Evolutionary conservation across 2,888 invertebrate species (phyloP).

Genomic region (Xanthia togata): DNA sequence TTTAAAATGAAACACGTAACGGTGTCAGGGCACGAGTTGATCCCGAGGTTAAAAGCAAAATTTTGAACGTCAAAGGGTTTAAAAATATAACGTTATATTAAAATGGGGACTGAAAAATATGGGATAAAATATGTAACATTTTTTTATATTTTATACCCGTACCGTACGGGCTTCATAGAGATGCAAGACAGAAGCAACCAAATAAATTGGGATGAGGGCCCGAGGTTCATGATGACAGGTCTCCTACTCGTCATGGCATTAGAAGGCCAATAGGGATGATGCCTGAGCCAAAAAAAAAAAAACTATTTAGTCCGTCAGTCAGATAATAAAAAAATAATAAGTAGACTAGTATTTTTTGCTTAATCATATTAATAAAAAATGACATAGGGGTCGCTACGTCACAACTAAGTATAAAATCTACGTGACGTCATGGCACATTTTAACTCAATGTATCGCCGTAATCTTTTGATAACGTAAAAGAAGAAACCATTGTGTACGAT

Average conservation of each 20-base stretch:
- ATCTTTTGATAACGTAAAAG: no score
- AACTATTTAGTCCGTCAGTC: no score
- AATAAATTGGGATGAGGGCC: no score
- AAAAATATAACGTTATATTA: constrained; percentile 42
- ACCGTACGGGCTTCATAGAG: neutral
- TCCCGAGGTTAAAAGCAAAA: constrained; percentile 38
- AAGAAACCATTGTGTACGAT: no score
- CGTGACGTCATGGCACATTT: no score
- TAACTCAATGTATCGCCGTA: no score
- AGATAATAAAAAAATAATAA: no score
- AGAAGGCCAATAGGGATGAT: neutral
- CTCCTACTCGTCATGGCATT: neutral
- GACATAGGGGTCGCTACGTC: no score
- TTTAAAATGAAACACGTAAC: constrained; percentile 32
- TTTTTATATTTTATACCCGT: constrained; percentile 2
- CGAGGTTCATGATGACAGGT: neutral
- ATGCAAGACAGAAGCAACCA: neutral
- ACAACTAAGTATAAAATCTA: no score
- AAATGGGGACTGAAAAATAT: constrained; percentile 28
- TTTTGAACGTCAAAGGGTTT: constrained; percentile 48
- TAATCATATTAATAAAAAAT: no score
- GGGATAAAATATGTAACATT: neutral
- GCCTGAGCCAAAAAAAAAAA: no score
- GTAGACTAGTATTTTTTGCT: no score
- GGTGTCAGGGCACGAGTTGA: constrained; percentile 18